Evolutionary conservation across 2,888 invertebrate species (phyloP), one percentile per base, ranked within the genome.

Genomic region (Altica lythri): DNA sequence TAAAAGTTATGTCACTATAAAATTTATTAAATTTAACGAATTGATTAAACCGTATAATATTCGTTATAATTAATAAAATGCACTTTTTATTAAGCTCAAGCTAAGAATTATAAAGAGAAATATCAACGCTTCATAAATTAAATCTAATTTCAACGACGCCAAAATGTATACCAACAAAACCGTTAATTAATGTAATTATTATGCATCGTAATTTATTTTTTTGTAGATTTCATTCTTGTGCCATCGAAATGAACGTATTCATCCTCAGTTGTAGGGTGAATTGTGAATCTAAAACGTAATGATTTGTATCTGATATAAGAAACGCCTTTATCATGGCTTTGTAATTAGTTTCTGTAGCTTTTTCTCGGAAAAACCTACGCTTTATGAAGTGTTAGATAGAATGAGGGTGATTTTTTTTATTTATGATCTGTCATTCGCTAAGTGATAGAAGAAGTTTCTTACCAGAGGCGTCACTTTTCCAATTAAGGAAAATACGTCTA

Each of bases 321-420:
- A 73, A 72, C 70, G 72, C 72, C 69, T 68, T 70, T 70, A 72
- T 75, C 74, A 75, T 73, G 70, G 72, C 66, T 66, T 68, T 70
- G 70, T 72, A 75, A 75, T 75, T 75, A 75, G 72, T 72, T 72
- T 70, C 68, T 69, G 70, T 68, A 66, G 68, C 66, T 67, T 60
- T 61, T n/a, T n/a, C 68, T 66, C 61, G 51, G 68, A 71, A 69
- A 70, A 72, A 69, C 62, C 61, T 63, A 64, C 64, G 69, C 67
- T 70, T 71, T 68, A 67, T 62, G 63, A 68, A 69, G 72, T 70
- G 68, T 68, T 62, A 53, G 59, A 60, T 64, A 69, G 72, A 73
- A 72, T 71, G 71, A 69, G 75, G 74, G 74, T 73, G 73, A 71
- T 70, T 67, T 73, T n/a, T 74, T 74, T 74, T 76, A 76, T 76